Evolutionary conservation across 2,888 invertebrate genomes (phyloP).

Genomic region (Leptopterna dolabrata): DNA sequence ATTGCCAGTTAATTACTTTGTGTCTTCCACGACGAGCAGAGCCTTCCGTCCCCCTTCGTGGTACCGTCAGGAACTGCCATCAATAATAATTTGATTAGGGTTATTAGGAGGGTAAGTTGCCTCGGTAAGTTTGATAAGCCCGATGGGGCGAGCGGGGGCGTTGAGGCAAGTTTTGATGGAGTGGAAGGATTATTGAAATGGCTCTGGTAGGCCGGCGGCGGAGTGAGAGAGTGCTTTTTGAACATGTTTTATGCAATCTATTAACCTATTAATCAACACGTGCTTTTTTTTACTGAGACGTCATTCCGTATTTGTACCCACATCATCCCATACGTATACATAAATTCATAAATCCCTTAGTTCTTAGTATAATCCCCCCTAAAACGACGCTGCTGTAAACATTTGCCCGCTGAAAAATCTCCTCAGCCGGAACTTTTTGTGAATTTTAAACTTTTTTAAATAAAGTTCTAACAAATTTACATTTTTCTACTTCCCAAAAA

Average conservation of each 20-base stretch:
- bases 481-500: too few relatives aligned
- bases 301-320: too few relatives aligned
- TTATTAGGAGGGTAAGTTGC: slow-evolving; percentile 5
- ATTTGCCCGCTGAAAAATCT: too few relatives aligned
- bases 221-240: background rate
- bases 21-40: background rate
- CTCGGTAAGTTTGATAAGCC: slow-evolving; percentile 4
- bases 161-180: slow-evolving; percentile 25
- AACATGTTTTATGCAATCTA: background rate
- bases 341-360: too few relatives aligned
- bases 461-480: too few relatives aligned
- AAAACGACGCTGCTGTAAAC: too few relatives aligned
- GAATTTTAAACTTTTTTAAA: too few relatives aligned
- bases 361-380: too few relatives aligned
- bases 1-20: slow-evolving; percentile 41
- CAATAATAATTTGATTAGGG: slow-evolving; percentile 41
- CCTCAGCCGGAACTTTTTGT: too few relatives aligned
- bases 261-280: background rate
- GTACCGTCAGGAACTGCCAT: background rate
- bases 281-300: too few relatives aligned
- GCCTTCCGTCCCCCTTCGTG: background rate
- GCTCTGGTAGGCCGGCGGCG: background rate
- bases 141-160: background rate
- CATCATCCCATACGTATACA: too few relatives aligned
- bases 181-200: slow-evolving; percentile 42